phyloP scores from a whole-genome alignment of 37 sponge, comb jelly and placozoan species.

The Ianthella basta region DNA sequence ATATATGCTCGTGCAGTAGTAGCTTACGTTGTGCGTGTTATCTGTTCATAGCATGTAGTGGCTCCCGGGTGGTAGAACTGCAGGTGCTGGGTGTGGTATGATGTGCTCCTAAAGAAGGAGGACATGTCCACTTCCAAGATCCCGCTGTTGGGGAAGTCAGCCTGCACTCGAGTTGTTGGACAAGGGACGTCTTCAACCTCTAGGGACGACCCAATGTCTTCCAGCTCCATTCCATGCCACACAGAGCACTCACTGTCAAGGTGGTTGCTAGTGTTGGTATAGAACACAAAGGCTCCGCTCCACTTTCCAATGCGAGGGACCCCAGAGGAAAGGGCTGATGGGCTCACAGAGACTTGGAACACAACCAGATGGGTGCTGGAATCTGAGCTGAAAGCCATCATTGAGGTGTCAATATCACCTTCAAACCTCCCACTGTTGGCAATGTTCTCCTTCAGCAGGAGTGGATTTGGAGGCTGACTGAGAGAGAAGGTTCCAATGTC shows the following conservation, averaged over 20 bases:
- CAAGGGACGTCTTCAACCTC: neutral
- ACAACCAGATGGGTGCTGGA: no score
- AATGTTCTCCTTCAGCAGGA: neutral
- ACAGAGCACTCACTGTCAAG: neutral
- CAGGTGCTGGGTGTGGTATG: no score
- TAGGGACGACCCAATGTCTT: neutral
- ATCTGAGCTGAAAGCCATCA: neutral
- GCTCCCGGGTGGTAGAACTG: no score
- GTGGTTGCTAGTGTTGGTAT: no score
- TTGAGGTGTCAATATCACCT: neutral
- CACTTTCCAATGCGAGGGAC: no score
- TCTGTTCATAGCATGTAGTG: no score
- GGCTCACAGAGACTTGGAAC: neutral
- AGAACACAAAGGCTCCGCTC: no score
- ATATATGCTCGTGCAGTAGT: no score
- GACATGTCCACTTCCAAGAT: no score
- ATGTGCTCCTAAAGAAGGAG: no score
- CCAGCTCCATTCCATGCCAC: neutral
- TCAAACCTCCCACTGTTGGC: neutral
- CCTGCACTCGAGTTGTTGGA: slow-evolving; percentile 34
- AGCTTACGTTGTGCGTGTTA: no score
- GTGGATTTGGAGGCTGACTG: neutral
- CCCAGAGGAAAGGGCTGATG: neutral
- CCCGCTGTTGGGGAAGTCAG: slow-evolving; percentile 19
- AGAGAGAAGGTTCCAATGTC: neutral